Base-by-base conservation (phyloP, 2,113 vertebrate species). In the Leptobrachium ailaonicum region DNA sequence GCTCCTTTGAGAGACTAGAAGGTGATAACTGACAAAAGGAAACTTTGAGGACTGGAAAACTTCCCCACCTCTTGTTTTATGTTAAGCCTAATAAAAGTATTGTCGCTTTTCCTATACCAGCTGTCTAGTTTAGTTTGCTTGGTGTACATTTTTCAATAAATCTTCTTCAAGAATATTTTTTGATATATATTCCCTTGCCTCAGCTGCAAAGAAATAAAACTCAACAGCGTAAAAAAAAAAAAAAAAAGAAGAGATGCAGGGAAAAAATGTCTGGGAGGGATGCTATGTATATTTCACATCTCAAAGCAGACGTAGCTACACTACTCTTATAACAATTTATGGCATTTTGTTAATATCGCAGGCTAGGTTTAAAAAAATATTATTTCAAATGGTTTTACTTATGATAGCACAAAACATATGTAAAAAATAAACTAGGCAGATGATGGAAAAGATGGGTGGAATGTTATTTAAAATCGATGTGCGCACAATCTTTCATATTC, bases 61-160 rank as follows among this genome's bases (percentile, higher is more conserved):
- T 77, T 64, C 42, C 64, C 66, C 53, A 84, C 13, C 60, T 82
- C 83, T 69, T 83, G 82, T 84, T 89, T 90, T 85, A 87, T 41
- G 6, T 85, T 84, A 60, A 72, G 47, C 74, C 67, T 87, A 80
- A 88, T 86, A 87, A 88, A 88, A 86, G 41, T n/a, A 3, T 82
- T 66, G 66, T 60, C 85, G 79, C 13, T 41, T 88, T 84, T 85
- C 63, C 45, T 77, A 82, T 32, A 80, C 82, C 85, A 83, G 66
- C 82, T 84, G 76, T 81, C 1, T 77, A 80, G 69, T 76, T 87
- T 78, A 60, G 63, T 56, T 87, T 84, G 75, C 73, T 85, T 84
- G 76, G 70, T 66, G 54, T 77, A 62, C 60, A 40, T 87, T 87
- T 88, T 84, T 85, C 83, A 85, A 87, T 87, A 85, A 87, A 90